Percentiles rank a stretch among this genome's conserved stretches.
phyloP scores from a whole-genome alignment of 1,140 invertebrate genomes.

The Penaeus vannamei region DNA sequence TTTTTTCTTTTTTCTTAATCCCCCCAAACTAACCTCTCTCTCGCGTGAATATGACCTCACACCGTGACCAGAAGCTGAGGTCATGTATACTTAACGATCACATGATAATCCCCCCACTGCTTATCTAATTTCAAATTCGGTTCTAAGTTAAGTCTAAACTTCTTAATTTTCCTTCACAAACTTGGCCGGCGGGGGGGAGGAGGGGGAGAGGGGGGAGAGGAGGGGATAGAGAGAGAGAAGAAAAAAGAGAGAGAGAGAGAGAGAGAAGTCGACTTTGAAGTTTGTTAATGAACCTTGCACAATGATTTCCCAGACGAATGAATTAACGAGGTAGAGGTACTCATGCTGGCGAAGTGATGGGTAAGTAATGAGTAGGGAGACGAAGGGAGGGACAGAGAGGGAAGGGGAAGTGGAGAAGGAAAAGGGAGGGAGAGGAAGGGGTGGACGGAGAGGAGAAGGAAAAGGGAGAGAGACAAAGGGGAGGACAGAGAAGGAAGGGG shows the following conservation, averaged over 20 bases:
- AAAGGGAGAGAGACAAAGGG: not conserved
- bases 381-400: not conserved
- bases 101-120: conserved; percentile 29
- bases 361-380: not conserved
- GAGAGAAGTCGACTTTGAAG: conserved; percentile 35
- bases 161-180: conserved; percentile 50
- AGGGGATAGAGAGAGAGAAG: too few relatives aligned
- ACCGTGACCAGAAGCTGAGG: too few relatives aligned
- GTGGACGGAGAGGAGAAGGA: not conserved
- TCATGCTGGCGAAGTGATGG: not conserved
- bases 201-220: too few relatives aligned
- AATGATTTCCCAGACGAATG: conserved; percentile 39
- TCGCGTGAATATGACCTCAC: too few relatives aligned
- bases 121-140: conserved; percentile 48
- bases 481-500: not conserved
- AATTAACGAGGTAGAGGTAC: not conserved
- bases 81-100: not conserved
- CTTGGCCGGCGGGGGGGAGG: too few relatives aligned
- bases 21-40: too few relatives aligned
- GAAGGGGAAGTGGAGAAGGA: not conserved
- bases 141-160: conserved; percentile 44
- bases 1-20: too few relatives aligned
- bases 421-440: not conserved
- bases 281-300: conserved; percentile 48
- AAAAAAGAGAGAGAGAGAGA: too few relatives aligned